Evolutionary conservation across 2,888 invertebrate genomes (phyloP), one percentile per base, ranked within the genome.

Genomic region (Trichacis sp.): DNA sequence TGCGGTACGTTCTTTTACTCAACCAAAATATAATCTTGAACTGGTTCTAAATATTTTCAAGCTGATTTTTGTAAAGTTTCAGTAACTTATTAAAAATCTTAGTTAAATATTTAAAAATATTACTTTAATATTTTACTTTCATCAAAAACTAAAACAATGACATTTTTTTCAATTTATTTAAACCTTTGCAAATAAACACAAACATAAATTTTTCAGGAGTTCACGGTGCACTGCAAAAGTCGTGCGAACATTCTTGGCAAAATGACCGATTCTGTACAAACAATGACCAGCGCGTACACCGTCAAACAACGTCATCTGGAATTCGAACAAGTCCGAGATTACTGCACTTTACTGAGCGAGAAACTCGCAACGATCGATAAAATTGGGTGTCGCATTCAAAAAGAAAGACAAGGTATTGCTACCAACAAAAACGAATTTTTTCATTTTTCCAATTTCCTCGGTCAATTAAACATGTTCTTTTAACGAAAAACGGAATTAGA

Each of bases 351-450:
- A 14, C 82, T 92, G 57, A 85, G 87, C 6, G 91, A 91, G 68
- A 92, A 91, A 77, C 81, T 92, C 24, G 78, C 81, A 0, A 87
- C 87, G 8, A 86, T 92, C 61, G 91, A 91, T 73, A 88, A 89
- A 73, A 89, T 91, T 69, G 88, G 89, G 51, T 87, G 86, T 75
- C 85, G 91, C 59, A 88, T 91, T 65, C 85, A 88, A 57, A 90
- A 89, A 75, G 91, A 91, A 81, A 85, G 89, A 68, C 86, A 85
- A 84, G 87, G 88, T 87, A 33, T 29, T 53, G 52, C 52, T 38
- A 42, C 38, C n/a, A 15, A n/a, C 6, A 36, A 46, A 9, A 30
- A 30, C 14, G 51, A 49, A 38, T 3, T 24, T 24, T 24, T 36
- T 36, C 36, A 50, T 33, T 14, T 5, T n/a, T n/a, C 2, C 66